Conservation (phyloP, 2,113 vertebrate genomes). For the Ochotona curzoniae region DNA sequence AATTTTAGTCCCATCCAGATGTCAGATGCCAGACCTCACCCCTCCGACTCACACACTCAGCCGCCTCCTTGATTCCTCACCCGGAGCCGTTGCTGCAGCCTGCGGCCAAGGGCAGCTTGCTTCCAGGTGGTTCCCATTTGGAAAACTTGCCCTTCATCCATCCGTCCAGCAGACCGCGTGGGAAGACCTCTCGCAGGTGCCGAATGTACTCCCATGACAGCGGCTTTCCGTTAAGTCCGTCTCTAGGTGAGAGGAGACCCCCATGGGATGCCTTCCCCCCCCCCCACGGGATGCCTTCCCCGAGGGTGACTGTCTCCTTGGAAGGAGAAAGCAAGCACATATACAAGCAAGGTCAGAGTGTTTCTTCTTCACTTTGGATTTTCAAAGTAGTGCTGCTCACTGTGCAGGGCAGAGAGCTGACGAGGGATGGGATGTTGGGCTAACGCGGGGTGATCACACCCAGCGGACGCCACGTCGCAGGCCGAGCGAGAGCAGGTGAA, state of each 20-base stretch:
- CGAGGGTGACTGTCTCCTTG: neutral
- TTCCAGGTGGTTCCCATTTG: neutral
- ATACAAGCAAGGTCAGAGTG: neutral
- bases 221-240: neutral
- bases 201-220: neutral
- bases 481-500: neutral
- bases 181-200: neutral
- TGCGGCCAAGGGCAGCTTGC: neutral
- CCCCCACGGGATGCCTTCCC: neutral
- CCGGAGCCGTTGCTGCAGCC: neutral
- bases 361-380: slow-evolving; percentile 23
- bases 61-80: neutral
- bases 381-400: neutral
- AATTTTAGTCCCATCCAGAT: neutral
- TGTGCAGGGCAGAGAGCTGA: neutral
- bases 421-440: neutral
- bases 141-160: neutral
- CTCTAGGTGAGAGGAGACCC: neutral
- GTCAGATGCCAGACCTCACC: neutral
- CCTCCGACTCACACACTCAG: neutral
- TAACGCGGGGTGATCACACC: neutral
- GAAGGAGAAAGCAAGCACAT: neutral
- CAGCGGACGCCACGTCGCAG: neutral
- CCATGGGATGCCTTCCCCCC: neutral
- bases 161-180: neutral